Conservation (phyloP, 2,113 vertebrate species). For the Octodon degus region DNA sequence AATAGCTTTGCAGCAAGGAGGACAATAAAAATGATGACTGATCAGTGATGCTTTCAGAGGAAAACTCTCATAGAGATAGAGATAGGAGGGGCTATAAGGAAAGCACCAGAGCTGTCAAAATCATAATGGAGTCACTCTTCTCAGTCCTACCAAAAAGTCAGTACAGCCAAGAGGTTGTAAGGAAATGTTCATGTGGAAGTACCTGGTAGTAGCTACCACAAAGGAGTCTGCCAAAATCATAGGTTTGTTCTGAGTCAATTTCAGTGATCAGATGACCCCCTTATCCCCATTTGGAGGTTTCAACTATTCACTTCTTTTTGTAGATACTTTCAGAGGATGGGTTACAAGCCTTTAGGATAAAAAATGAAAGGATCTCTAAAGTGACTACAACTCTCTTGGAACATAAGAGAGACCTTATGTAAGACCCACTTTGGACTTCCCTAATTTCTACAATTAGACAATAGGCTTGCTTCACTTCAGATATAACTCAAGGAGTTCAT, state of each 20-base stretch:
- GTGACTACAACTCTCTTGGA: neutral
- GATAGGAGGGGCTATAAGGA: neutral
- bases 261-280: neutral
- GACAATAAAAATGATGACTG: neutral
- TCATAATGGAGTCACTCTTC: neutral
- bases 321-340: neutral
- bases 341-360: neutral
- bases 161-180: neutral
- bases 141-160: neutral
- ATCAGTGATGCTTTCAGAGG: neutral
- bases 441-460: neutral
- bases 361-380: neutral
- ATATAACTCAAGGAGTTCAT: neutral
- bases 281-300: neutral
- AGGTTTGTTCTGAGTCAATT: neutral
- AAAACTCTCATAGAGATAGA: neutral
- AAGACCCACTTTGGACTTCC: neutral
- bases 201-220: neutral
- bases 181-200: neutral
- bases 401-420: neutral
- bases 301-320: neutral
- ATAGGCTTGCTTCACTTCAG: neutral
- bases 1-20: neutral
- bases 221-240: neutral
- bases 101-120: neutral